Percentiles rank a stretch among this genome's conserved stretches.
Evolutionary conservation across 1,140 invertebrate species (phyloP).

Genomic region (Cephus cinctus): DNA sequence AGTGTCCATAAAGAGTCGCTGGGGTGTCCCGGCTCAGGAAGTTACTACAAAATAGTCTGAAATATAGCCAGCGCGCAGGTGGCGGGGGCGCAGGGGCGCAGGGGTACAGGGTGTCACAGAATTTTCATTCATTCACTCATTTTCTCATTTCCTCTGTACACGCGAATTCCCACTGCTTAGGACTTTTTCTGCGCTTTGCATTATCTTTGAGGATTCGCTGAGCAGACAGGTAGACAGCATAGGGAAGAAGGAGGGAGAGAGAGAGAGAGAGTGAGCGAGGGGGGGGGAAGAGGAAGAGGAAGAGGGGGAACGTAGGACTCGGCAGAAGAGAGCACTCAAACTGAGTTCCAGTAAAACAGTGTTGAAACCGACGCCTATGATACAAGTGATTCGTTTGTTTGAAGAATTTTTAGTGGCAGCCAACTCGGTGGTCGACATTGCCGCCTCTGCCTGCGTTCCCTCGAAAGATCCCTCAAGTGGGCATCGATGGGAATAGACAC

Average conservation of each 20-base stretch:
- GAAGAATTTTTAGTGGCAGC: constrained; percentile 7
- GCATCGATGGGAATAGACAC: no score
- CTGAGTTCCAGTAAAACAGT: constrained; percentile 11
- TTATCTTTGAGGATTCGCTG: constrained; percentile 13
- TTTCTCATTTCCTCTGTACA: not conserved
- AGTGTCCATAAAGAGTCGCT: not conserved
- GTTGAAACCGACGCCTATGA: constrained; percentile 1
- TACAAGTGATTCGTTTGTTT: constrained; percentile 1
- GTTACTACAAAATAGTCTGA: no score
- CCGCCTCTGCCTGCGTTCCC: no score
- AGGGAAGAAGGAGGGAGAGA: constrained; percentile 8
- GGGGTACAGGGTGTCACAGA: no score
- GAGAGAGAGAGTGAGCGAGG: constrained; percentile 9
- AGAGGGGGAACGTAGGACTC: constrained; percentile 7
- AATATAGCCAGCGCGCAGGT: no score
- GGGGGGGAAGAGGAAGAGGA: constrained; percentile 18
- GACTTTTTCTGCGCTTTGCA: no score
- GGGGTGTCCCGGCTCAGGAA: no score
- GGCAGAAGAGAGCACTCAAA: no score
- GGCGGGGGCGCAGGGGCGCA: no score
- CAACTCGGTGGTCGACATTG: not conserved
- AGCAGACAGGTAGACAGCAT: not conserved
- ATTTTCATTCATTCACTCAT: no score
- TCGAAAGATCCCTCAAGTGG: no score
- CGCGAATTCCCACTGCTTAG: not conserved